Evolutionary conservation across 2,797 vertebrate genomes (phyloP), one percentile per base, ranked within the genome.

Genomic region (Danio aesculapii): DNA sequence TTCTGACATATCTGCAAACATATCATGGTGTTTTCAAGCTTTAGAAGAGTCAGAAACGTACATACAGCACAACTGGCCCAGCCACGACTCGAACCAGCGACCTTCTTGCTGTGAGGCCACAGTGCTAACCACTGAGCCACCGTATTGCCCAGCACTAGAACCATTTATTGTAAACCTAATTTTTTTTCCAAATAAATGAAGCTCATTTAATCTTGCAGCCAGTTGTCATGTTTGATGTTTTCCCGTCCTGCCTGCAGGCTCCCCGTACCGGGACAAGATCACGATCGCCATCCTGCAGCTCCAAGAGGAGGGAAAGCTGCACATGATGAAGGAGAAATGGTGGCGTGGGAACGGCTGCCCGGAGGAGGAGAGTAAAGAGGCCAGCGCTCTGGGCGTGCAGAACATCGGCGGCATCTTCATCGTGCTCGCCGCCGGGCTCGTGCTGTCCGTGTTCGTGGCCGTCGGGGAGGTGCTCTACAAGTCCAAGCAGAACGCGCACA

Each of bases 391-490:
- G 17, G 98, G 98, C 83, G 98, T 99, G 81, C 98, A 99, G 84
- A 99, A 99, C 83, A 99, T 99, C 62, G 98, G 98, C 2, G 98
- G 98, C 62, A 99, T 99, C 93, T 99, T 99, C 93, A 98, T 99
- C 14, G 97, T 99, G 78, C 91, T 99, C 88, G 97, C 98, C 55
- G 98, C 97, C 0, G 98, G 98, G 85, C 92, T 99, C 88, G 97
- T 98, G 89, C 96, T 99, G 88, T 99, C 98, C 0, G 96, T 99
- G 88, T 98, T 99, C 86, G 98, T 99, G 91, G 98, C 98, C 52
- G 96, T 99, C 21, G 98, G 97, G 82, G 98, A 99, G 83, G 98
- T 99, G 89, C 94, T 99, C 50, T 99, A 99, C 93, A 99, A 99
- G 92, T 98, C 97, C 71, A 98, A 98, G 92, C 97, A 97, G 95